phyloP scores from a whole-genome alignment of 2,113 vertebrate species.

The Sardina pilchardus region DNA sequence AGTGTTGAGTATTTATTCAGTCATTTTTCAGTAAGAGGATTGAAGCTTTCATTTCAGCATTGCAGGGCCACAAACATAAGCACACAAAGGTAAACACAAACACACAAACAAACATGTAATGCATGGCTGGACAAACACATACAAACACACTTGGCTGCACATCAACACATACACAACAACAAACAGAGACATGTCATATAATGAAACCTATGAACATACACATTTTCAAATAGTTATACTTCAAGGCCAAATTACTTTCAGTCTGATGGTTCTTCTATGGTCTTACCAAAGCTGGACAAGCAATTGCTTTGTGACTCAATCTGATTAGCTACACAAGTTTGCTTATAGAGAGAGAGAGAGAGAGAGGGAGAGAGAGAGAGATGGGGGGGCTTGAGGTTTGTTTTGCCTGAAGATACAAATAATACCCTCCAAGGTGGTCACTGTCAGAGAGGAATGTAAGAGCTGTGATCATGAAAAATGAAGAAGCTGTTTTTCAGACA shows the following conservation, averaged over 20 bases:
- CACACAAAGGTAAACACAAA: background rate
- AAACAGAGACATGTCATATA: background rate
- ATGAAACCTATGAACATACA: constrained; percentile 3
- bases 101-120: background rate
- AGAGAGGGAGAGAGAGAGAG: constrained; percentile 23
- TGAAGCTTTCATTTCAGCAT: background rate
- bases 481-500: constrained; percentile 72
- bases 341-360: constrained; percentile 22
- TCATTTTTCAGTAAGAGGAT: background rate
- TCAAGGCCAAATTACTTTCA: background rate
- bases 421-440: constrained; percentile 34
- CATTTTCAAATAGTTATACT: too few species aligned
- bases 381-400: background rate
- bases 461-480: constrained; percentile 69
- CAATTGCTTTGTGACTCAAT: background rate
- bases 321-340: background rate
- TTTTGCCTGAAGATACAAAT: constrained; percentile 6
- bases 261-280: background rate
- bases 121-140: constrained; percentile 10
- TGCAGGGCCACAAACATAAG: background rate
- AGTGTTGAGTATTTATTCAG: background rate
- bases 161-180: constrained; percentile 26
- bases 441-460: constrained; percentile 65
- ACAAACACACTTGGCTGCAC: background rate
- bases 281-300: background rate